Percentiles rank a stretch among this genome's conserved stretches.
phyloP scores from a whole-genome alignment of 2,888 invertebrate species.

The Drosophila kuntzei region DNA sequence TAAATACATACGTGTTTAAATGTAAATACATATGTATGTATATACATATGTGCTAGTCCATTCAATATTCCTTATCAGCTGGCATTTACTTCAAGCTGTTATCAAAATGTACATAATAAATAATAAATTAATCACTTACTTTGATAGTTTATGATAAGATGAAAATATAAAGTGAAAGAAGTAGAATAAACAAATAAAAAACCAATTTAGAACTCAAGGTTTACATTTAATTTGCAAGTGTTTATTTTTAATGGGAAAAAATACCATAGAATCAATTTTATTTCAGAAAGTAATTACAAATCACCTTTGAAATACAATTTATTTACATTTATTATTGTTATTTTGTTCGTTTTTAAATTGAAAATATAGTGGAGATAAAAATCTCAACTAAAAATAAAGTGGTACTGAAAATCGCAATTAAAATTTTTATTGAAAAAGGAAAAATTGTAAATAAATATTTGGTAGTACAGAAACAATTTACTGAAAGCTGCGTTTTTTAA shows the following conservation, averaged over 20 bases:
- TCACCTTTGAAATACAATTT: background rate
- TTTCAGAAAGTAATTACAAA: background rate
- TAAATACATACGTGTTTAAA: slow-evolving; percentile 30
- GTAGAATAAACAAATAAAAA: background rate
- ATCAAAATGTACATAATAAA: slow-evolving; percentile 38
- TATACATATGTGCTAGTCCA: slow-evolving; percentile 2
- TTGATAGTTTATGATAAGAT: slow-evolving; percentile 6
- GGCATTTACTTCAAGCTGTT: slow-evolving; percentile 34
- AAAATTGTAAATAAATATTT: no score
- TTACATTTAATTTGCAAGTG: no score
- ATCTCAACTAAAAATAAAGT: background rate
- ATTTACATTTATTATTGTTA: background rate
- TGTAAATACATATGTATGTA: background rate
- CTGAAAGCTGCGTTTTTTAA: no score
- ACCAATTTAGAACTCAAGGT: background rate
- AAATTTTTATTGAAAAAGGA: no score
- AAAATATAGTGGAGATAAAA: background rate
- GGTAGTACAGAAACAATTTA: no score
- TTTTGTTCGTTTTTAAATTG: no score
- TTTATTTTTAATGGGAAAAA: no score
- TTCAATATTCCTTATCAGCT: slow-evolving; percentile 39
- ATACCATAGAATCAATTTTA: background rate
- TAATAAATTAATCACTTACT: slow-evolving; percentile 19
- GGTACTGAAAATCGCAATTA: background rate
- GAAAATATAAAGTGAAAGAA: background rate